Evolutionary conservation across 2,888 invertebrate genomes (phyloP).

Genomic region (Drosophila longiperda): DNA sequence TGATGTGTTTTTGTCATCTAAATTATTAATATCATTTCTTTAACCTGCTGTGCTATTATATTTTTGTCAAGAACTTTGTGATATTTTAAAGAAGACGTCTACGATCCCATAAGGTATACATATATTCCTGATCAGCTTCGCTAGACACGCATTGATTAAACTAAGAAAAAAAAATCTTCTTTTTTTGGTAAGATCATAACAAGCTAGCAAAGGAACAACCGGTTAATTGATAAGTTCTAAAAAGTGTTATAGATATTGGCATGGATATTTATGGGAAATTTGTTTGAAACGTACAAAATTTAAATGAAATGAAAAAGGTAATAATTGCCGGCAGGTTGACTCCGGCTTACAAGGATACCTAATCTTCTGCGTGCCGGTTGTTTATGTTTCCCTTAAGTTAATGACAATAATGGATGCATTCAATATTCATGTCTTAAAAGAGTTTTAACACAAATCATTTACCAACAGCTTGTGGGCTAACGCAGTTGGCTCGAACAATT

Average conservation of each 20-base stretch:
- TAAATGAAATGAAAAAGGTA: not conserved
- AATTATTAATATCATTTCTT: not conserved
- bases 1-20: conserved; percentile 11
- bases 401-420: conserved; percentile 39
- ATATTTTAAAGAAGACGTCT: not conserved
- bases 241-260: not conserved
- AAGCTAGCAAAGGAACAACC: not conserved
- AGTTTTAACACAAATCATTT: conserved; percentile 37
- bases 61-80: not conserved
- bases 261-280: not conserved
- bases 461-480: conserved; percentile 10
- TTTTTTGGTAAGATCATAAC: not conserved
- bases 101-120: not conserved
- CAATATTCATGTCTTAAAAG: conserved; percentile 60
- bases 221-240: not conserved
- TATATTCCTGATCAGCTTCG: not conserved
- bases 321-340: not conserved
- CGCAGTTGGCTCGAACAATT: conserved; percentile 21
- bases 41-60: not conserved
- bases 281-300: not conserved
- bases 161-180: not conserved
- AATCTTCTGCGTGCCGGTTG: not conserved
- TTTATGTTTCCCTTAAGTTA: conserved; percentile 17
- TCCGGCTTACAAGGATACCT: not conserved
- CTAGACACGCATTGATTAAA: not conserved